A percentile compares a stretch with the other conserved stretches of the same genome.
phyloP scores from a whole-genome alignment of 1,140 invertebrate species.

The Aricia agestis region DNA sequence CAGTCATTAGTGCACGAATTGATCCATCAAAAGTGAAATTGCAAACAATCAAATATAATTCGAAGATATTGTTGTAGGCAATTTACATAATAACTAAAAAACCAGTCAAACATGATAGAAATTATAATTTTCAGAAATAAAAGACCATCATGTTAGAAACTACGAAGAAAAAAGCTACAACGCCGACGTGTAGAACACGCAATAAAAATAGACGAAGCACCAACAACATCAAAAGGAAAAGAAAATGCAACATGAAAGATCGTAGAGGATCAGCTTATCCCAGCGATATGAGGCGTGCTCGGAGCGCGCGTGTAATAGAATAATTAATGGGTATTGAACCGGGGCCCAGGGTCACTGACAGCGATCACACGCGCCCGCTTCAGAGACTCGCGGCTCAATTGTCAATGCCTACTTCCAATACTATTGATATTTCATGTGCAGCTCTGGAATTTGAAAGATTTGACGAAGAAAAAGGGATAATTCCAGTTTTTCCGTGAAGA shows the following conservation, averaged over 20 bases:
- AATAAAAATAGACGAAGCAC: not conserved
- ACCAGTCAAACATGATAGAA: not conserved
- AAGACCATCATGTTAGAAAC: slow-evolving; percentile 10
- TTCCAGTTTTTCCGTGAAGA: too few species aligned
- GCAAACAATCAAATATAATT: too few species aligned
- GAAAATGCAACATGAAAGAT: slow-evolving; percentile 14
- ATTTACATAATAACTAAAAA: too few species aligned
- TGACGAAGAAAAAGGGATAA: too few species aligned
- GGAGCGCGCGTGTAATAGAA: slow-evolving; percentile 55
- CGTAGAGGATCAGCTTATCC: not conserved
- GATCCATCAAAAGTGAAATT: slow-evolving; percentile 27
- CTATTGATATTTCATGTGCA: too few species aligned
- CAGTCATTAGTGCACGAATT: slow-evolving; percentile 36
- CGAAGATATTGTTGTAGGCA: not conserved
- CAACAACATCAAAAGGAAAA: slow-evolving; percentile 16
- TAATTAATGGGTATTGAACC: slow-evolving; percentile 55
- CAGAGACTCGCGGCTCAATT: too few species aligned
- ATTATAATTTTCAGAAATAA: too few species aligned
- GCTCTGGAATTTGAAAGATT: too few species aligned
- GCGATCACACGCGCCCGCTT: slow-evolving; percentile 21
- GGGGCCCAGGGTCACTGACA: slow-evolving; percentile 46
- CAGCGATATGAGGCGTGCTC: slow-evolving; percentile 30
- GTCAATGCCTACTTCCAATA: too few species aligned
- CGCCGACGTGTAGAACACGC: not conserved
- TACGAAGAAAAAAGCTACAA: not conserved